Conservation (phyloP, 2,888 invertebrate genomes). For the Tenthredo amoena region DNA sequence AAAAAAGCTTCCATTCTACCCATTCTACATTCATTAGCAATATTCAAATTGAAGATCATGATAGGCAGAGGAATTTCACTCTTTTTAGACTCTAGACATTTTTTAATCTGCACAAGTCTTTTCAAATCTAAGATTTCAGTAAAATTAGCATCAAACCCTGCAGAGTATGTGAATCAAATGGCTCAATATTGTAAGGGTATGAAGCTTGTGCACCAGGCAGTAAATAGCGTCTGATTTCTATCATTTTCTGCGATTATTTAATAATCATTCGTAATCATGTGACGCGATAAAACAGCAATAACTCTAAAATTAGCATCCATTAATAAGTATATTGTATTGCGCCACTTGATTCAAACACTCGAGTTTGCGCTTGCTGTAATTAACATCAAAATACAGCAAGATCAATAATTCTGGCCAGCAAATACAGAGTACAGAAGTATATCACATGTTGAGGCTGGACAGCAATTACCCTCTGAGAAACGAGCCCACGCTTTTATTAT, state of each 20-base stretch:
- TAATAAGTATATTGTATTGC: not conserved
- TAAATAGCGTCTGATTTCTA: not conserved
- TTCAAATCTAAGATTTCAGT: slow-evolving; percentile 20
- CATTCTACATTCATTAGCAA: not conserved
- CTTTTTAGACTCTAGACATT: not conserved
- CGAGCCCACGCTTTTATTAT: not conserved
- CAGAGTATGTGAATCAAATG: not conserved
- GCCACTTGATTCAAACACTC: not conserved
- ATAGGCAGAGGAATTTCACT: not conserved
- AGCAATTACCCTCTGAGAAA: not conserved
- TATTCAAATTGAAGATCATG: not conserved
- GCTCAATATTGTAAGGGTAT: not conserved
- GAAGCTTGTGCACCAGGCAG: slow-evolving; percentile 33
- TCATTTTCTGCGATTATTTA: not conserved
- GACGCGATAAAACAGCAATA: not conserved
- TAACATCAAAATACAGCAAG: not conserved
- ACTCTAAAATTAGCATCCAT: not conserved
- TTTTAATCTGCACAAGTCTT: not conserved
- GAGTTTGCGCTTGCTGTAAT: not conserved
- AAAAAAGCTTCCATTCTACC: not conserved
- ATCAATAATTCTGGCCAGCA: not conserved
- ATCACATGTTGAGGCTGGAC: not conserved
- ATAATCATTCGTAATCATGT: not conserved
- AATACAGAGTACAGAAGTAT: not conserved
- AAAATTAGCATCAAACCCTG: slow-evolving; percentile 16